These are phyloP conservation scores for Rhamphomyia laevipes DNA, from an alignment of 2,888 invertebrate species.

Conservation along the genomic window DNA sequence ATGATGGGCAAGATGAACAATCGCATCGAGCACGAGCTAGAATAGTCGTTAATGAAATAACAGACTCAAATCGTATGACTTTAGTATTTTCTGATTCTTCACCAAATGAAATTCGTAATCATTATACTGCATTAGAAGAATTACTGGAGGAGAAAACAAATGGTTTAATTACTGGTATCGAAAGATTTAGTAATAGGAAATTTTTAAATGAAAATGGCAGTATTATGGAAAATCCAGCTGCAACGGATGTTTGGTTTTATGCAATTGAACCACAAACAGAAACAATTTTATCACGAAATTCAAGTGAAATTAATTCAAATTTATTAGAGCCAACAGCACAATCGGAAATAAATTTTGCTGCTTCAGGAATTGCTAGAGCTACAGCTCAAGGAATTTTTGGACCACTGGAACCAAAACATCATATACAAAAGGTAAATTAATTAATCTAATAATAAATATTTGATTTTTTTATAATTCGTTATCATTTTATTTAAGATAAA, in stretches of 20 bases:
- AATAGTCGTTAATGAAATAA: conserved; percentile 54
- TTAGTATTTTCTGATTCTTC: conserved; percentile 63
- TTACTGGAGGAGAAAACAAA: conserved; percentile 44
- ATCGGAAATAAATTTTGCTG: conserved; percentile 54
- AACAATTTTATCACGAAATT: conserved; percentile 59
- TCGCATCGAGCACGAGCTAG: conserved; percentile 33
- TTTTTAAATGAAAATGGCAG: conserved; percentile 63
- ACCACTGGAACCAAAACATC: conserved; percentile 34
- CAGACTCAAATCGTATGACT: conserved; percentile 63
- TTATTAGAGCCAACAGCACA: conserved; percentile 49
- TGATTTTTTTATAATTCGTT: neutral
- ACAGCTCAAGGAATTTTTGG: conserved; percentile 55
- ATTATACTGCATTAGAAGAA: conserved; percentile 40
- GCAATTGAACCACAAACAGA: conserved; percentile 69
- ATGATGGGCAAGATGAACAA: conserved; percentile 40
- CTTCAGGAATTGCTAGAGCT: conserved; percentile 55
- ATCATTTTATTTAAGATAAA: conserved; percentile 30
- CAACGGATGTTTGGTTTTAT: conserved; percentile 83
- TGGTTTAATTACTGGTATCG: conserved; percentile 66
- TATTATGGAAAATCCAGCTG: conserved; percentile 52
- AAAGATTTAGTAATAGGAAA: conserved; percentile 69
- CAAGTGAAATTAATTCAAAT: conserved; percentile 55
- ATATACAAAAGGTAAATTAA: conserved; percentile 30
- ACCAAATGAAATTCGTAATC: conserved; percentile 52
- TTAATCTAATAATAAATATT: neutral